Evolutionary conservation across 2,888 invertebrate genomes (phyloP), one percentile per base, ranked within the genome.

Genomic region (Carabus problematicus): DNA sequence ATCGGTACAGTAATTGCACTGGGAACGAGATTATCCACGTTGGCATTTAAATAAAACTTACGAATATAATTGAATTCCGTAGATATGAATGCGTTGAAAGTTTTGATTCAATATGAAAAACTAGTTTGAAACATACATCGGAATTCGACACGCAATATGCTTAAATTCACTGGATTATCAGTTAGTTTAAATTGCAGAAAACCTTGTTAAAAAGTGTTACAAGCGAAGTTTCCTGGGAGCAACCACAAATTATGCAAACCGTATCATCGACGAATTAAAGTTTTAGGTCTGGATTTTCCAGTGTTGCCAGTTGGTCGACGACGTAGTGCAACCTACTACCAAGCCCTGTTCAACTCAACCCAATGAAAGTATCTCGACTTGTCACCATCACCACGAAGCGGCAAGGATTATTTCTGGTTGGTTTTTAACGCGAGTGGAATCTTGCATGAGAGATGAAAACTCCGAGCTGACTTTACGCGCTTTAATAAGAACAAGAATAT

Each of bases 251-350:
- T 72, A 72, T 72, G 72, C 72, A 72, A 72, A 72, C 72, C 67
- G 71, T 72, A 72, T 72, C 72, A 71, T 72, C 68, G 70, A 70
- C 69, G 72, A 70, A 72, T 72, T 72, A 72, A 72, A 72, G 68
- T 72, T 72, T 62, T 54, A 62, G 56, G 62, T 16, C 29, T 54
- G 69, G 69, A 69, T 69, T 62, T 69, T 41, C 47, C 40, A 47
- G 67, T 42, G 49, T 7, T 14, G 56, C 56, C 18, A 39, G n/a
- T n/a, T n/a, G n/a, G n/a, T n/a, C n/a, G n/a, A n/a, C n/a, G n/a
- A n/a, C n/a, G n/a, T n/a, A n/a, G n/a, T n/a, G n/a, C n/a, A n/a
- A 29, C 6, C 29, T 29, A 29, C 3, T 29, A 29, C 6, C 29
- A 29, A 29, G 29, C 6, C 6, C 29, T 3, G 29, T 6, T 6